Base-by-base conservation (phyloP, 92 coral and sea anemone genomes). In the Desmophyllum pertusum region DNA sequence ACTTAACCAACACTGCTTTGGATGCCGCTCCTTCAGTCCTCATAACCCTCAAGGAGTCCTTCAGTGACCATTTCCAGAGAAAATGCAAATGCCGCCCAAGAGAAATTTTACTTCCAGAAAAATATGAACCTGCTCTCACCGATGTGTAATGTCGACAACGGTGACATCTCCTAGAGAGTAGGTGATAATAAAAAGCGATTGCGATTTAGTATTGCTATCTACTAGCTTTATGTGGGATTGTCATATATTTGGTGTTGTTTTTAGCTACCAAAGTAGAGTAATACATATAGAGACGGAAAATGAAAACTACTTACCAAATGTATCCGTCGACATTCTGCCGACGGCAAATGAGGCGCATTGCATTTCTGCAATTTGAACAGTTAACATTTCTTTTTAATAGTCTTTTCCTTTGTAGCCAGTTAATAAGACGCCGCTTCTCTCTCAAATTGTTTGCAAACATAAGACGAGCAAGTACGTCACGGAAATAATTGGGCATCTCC, bases 231-330 rank as follows among this genome's bases (percentile, higher is more conserved):
- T 23, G 29, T 61, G 10, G 67, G 14, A 2, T 5, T 15, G 23
- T 51, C 57, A 10, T 1, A 45, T 15, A 45, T 15, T n/a, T 61
- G 21, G 10, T 61, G 31, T 61, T 61, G 21, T 61, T 61, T 23
- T 61, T 23, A 5, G 33, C 6, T 23, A 61, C 18, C 21, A 61
- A 61, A 23, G 21, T n/a, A 61, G 18, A 29, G 13, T 61, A 0
- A n/a, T 30, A 68, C n/a, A 70, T 15, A 17, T 41, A 70, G 75
- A n/a, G 21, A 38, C 13, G 46, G 3, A 10, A 15, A 70, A 3
- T 17, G 78, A 3, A 73, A 75, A 75, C n/a, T 51, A 75, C 65
- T 75, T 66, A 75, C 79, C 79, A 75, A 75, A 75, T 75, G 66
- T 75, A 75, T 75, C 79, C 65, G 30, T 51, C 79, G 29, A n/a